Percentiles rank a stretch among this genome's conserved stretches.
Evolutionary conservation across 2,113 vertebrate species (phyloP).

Genomic region (Alexandromys fortis): DNA sequence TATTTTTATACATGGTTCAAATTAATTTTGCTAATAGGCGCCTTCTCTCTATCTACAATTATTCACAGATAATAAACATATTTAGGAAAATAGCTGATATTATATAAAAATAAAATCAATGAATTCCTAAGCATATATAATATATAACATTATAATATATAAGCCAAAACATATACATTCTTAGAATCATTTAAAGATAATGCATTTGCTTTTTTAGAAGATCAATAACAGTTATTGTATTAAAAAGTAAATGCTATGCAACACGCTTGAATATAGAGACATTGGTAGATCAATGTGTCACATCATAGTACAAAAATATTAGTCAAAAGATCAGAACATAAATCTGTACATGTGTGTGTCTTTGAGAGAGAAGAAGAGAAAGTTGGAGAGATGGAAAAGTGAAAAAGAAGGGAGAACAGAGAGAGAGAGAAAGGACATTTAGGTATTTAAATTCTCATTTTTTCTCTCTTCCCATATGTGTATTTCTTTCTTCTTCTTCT

Average conservation of each 20-base stretch:
- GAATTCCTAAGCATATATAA: background rate
- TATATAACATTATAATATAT: background rate
- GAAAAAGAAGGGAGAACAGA: background rate
- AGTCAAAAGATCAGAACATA: background rate
- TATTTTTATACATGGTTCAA: background rate
- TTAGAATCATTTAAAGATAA: conserved; percentile 8
- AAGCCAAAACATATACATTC: background rate
- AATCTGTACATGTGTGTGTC: background rate
- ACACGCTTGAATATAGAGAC: background rate
- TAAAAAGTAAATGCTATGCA: background rate
- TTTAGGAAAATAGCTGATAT: background rate
- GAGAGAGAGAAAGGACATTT: fast-evolving
- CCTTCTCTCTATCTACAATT: background rate
- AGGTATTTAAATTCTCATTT: background rate
- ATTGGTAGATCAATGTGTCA: background rate
- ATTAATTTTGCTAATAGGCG: background rate
- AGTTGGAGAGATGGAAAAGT: background rate
- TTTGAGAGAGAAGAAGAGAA: background rate
- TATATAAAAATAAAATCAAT: background rate
- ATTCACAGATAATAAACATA: background rate
- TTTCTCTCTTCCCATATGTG: background rate
- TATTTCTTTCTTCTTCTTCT: background rate
- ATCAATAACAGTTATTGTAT: background rate
- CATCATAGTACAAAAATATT: background rate
- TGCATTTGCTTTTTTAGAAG: background rate